A percentile compares a stretch with the other conserved stretches of the same genome.
These are phyloP conservation scores for Hyaena hyaena DNA, from an alignment of 2,113 vertebrate species.

Conservation along the genomic window DNA sequence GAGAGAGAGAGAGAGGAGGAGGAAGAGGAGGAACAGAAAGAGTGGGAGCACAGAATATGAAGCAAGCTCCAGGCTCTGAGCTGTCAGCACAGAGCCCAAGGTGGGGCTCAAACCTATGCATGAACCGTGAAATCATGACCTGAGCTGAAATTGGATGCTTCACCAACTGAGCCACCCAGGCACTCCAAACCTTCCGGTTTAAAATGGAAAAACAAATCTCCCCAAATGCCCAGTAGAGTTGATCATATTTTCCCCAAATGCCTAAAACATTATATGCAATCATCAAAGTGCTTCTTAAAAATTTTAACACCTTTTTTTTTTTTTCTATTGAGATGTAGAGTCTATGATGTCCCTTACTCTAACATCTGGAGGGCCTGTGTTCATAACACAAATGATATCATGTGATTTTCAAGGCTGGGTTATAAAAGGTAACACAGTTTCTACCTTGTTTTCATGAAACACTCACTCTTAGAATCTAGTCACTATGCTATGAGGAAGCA, in stretches of 20 bases:
- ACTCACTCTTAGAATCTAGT: not conserved
- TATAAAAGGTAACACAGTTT: not conserved
- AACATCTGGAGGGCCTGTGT: not conserved
- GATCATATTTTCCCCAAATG: not conserved
- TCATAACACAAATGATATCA: not conserved
- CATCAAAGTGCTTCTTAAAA: not conserved
- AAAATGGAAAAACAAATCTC: not conserved
- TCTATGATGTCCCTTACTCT: not conserved
- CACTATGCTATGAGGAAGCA: not conserved
- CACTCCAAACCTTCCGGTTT: not conserved
- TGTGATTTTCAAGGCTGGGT: not conserved
- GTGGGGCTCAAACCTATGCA: too few relatives aligned
- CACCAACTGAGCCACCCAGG: too few relatives aligned
- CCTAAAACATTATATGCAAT: not conserved
- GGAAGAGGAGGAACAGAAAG: too few relatives aligned
- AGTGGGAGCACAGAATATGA: too few relatives aligned
- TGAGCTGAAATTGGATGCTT: too few relatives aligned
- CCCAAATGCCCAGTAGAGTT: not conserved
- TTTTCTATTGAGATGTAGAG: not conserved
- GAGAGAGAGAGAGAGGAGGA: too few relatives aligned
- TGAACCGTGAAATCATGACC: too few relatives aligned
- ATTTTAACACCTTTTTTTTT: not conserved
- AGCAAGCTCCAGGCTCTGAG: too few relatives aligned
- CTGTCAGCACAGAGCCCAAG: too few relatives aligned
- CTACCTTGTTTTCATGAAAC: not conserved